Base-by-base conservation (phyloP, 2,888 invertebrate species). In the Epirrita christyi region DNA sequence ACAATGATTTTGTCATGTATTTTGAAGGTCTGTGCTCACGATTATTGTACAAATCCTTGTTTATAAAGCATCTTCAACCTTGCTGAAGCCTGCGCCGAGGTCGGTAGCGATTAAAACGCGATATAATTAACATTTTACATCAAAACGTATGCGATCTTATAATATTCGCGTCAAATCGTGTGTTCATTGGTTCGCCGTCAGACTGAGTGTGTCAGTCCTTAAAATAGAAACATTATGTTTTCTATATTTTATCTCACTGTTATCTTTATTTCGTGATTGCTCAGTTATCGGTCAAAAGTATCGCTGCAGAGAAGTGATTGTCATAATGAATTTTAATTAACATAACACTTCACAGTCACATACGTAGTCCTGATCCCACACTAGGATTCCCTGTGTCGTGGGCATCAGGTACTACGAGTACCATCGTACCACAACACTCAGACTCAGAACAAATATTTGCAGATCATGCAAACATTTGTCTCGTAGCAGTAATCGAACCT, bases 161-260 rank as follows among this genome's bases (percentile, higher is more conserved):
- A 52, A 36, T 38, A 36, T 34, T 36, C 11, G 28, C 44, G 28
- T 41, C 9, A 27, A 54, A 37, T 52, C 50, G 57, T 51, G 48
- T 27, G 48, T 45, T 49, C 50, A 7, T 14, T 50, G 56, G 44
- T 61, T 45, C 40, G 44, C 44, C 36, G 45, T 32, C 40, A 41
- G 28, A 41, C 15, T 11, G 43, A n/a, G 32, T 70, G 65, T 68
- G 78, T 78, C 78, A 76, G 65, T 29, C 53, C 70, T 68, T 66
- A 68, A 78, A 78, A 78, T 78, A 78, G 78, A 75, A 44, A 21
- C 4, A 21, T 36, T 29, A 38, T 60, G 51, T 48, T 54, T 56
- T 58, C 32, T 51, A 34, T 47, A 27, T 42, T 49, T 60, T 63
- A 66, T 66, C 64, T 55, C 14, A 10, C 32, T 27, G 41, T 53